These are phyloP conservation scores for Ailurus styani DNA, from an alignment of 2,113 vertebrate genomes.

Conservation along the genomic window DNA sequence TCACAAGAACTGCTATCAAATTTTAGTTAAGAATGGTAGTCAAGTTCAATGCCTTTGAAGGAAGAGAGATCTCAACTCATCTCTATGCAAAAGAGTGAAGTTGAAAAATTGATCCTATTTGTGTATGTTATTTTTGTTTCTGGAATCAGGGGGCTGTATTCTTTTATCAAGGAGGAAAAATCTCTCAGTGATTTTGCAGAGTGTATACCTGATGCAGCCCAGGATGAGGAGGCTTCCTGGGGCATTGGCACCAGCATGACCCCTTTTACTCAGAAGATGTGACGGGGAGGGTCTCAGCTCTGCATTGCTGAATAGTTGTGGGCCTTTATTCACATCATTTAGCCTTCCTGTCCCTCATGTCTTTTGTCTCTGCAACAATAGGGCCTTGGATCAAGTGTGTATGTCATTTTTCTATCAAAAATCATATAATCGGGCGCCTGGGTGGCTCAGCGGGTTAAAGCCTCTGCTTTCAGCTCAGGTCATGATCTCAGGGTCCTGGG, in stretches of 20 bases:
- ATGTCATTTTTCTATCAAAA: not conserved
- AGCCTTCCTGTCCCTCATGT: not conserved
- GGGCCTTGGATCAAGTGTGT: not conserved
- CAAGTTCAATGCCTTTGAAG: not conserved
- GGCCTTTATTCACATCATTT: not conserved
- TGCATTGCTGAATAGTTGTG: not conserved
- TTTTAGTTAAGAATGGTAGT: too few species aligned
- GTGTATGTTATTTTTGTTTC: not conserved
- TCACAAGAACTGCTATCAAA: accelerated
- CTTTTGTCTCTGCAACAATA: not conserved
- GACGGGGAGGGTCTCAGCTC: accelerated
- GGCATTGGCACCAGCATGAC: accelerated
- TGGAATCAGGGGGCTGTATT: not conserved
- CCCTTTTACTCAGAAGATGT: accelerated
- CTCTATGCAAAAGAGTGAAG: not conserved
- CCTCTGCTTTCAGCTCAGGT: too few species aligned
- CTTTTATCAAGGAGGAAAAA: not conserved
- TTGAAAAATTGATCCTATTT: not conserved
- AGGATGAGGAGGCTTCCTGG: accelerated
- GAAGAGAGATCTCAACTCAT: not conserved
- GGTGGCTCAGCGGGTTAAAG: too few species aligned
- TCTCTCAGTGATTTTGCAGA: too few species aligned
- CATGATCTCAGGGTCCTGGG: too few species aligned
- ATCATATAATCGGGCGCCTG: too few species aligned
- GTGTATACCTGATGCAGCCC: not conserved